Evolutionary conservation across 2,113 vertebrate species (phyloP).

Genomic region (Rhea americana): DNA sequence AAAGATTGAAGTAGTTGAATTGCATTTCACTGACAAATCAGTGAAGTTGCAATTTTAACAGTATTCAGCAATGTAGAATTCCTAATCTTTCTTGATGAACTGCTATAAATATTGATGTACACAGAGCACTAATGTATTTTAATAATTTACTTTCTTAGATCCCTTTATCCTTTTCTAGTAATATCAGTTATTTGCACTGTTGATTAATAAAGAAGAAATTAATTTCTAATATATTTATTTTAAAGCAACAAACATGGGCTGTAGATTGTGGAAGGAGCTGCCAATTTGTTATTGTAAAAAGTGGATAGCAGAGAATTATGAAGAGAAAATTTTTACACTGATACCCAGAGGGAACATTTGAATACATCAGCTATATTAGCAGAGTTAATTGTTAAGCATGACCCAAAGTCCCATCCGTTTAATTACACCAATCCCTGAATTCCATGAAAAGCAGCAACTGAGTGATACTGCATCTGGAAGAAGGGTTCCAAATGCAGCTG

Average conservation of each 20-base stretch:
- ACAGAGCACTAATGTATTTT: neutral
- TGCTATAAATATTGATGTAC: neutral
- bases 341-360: slow-evolving; percentile 31
- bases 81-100: neutral
- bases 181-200: neutral
- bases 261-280: neutral
- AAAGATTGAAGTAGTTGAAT: neutral
- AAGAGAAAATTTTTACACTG: neutral
- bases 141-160: neutral
- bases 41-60: neutral
- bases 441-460: neutral
- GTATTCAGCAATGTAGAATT: neutral
- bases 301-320: neutral
- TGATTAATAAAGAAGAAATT: neutral
- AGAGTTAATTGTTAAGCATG: slow-evolving; percentile 35
- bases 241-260: neutral
- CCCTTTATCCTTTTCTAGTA: neutral
- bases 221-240: neutral
- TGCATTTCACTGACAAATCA: neutral
- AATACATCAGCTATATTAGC: neutral
- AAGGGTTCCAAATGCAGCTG: slow-evolving; percentile 24
- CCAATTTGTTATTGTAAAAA: slow-evolving; percentile 7
- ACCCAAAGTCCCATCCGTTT: neutral
- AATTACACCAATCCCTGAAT: slow-evolving; percentile 17
- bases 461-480: neutral